Base-by-base conservation (phyloP, 2,888 invertebrate genomes). In the Azorinus chamasolen region DNA sequence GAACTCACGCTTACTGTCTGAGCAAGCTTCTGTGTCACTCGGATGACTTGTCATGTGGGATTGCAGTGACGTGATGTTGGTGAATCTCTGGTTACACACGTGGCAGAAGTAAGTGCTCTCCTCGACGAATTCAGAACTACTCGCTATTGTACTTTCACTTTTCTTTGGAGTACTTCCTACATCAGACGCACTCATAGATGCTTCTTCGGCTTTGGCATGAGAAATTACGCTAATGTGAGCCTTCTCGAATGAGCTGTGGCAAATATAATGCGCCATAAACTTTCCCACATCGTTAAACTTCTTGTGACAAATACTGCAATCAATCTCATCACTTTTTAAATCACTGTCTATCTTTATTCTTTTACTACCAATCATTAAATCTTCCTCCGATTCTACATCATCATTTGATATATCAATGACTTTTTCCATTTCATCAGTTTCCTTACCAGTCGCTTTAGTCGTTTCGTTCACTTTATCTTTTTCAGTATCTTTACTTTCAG, bases 91-190 rank as follows among this genome's bases (percentile, higher is more conserved):
- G 24, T 71, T 74, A 48, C 79, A 79, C 1, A 79, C 39, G 32
- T 79, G 74, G 39, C 79, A 79, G 39, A 79, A 66, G 45, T 79
- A 70, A 1, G 70, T 66, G 25, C 48, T 66, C 6, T 43, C 22
- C n/a, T 64, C 63, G 2, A 59, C 32, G 20, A 59, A 8, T n/a
- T 59, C 46, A 4, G n/a, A 5, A 46, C 45, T 25, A 4, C 3
- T n/a, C 18, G 25, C 16, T 22, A 46, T 32, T 59, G 32, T 59
- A 59, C 46, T 46, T 32, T 59, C 59, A 27, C 46, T 59, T 5
- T 45, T 46, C 20, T 27, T 32, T n/a, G 27, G 27, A 3, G 25
- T 16, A 59, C 48, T 46, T n/a, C 16, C 16, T 18, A 39, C 20
- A 32, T 32, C 32, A 32, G 32, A 32, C 32, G 10, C 32, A 32